These are phyloP conservation scores for Chaetodon trifascialis DNA, from an alignment of 2,113 vertebrate species.

Conservation along the genomic window DNA sequence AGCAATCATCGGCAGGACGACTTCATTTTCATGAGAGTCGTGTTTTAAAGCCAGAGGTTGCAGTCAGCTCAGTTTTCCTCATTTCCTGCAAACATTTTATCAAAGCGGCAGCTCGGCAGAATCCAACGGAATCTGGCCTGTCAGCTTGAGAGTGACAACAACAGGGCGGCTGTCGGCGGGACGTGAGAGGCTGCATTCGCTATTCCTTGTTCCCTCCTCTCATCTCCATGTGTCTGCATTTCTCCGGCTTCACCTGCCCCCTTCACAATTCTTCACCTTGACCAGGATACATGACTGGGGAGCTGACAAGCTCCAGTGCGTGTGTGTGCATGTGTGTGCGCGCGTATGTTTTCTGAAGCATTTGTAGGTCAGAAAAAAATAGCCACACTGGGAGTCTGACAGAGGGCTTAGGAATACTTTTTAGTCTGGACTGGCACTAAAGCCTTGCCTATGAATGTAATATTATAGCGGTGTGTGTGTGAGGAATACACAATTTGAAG, in stretches of 20 bases:
- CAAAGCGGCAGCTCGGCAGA: constrained; percentile 53
- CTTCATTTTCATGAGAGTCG: constrained; percentile 48
- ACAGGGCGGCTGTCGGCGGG: constrained; percentile 53
- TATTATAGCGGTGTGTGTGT: constrained; percentile 46
- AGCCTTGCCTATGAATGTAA: constrained; percentile 63
- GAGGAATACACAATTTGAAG: constrained; percentile 32
- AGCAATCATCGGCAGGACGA: constrained; percentile 20
- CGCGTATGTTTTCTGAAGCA: constrained; percentile 49
- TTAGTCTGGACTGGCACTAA: constrained; percentile 60
- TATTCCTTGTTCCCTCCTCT: constrained; percentile 59
- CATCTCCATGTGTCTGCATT: constrained; percentile 72
- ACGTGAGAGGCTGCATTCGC: constrained; percentile 36
- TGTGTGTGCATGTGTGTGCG: constrained; percentile 2
- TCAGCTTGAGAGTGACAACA: constrained; percentile 67
- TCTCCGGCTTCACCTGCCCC: constrained; percentile 37
- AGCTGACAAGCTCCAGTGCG: constrained; percentile 59
- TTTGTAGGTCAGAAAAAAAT: constrained; percentile 76
- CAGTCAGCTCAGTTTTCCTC: constrained; percentile 39
- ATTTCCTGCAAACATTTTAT: constrained; percentile 64
- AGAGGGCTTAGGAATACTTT: constrained; percentile 61
- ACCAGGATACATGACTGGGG: constrained; percentile 58
- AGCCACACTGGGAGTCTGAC: constrained; percentile 66
- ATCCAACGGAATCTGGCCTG: constrained; percentile 54
- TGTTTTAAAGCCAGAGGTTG: constrained; percentile 57
- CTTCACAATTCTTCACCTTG: constrained; percentile 64